These are phyloP conservation scores for Oryzias woworae DNA, from an alignment of 2,113 vertebrate species.

Conservation along the genomic window DNA sequence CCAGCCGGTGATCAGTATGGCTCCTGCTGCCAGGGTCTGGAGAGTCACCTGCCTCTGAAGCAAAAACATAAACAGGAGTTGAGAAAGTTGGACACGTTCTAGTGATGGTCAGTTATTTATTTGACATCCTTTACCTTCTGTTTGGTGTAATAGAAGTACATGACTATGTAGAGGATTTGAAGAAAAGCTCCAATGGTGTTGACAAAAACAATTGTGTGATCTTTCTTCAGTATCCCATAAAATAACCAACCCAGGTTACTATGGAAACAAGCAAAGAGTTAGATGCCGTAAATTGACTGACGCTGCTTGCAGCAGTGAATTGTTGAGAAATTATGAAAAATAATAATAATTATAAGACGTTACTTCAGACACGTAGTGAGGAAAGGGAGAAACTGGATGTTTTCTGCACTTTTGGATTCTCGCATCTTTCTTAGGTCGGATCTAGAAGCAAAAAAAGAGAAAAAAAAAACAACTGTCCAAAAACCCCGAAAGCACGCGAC, in stretches of 20 bases:
- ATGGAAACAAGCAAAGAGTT: conserved; percentile 31
- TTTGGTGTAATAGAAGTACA: conserved; percentile 82
- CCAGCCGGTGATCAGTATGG: conserved; percentile 70
- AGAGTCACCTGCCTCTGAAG: conserved; percentile 72
- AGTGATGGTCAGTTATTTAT: background rate
- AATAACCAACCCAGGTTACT: conserved; percentile 94
- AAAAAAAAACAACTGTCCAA: background rate
- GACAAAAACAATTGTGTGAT: conserved; percentile 81
- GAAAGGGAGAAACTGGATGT: conserved; percentile 92
- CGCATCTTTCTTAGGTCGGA: conserved; percentile 88
- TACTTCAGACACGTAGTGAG: conserved; percentile 91
- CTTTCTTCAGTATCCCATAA: conserved; percentile 86
- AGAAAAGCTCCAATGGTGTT: conserved; percentile 84
- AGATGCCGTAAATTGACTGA: background rate
- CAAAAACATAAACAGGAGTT: background rate
- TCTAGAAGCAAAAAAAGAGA: conserved; percentile 62
- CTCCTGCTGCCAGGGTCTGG: conserved; percentile 68
- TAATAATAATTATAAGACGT: conserved; percentile 6
- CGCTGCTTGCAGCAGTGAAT: too few relatives aligned
- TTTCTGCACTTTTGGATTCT: conserved; percentile 81
- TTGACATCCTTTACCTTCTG: conserved; percentile 76
- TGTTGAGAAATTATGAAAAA: background rate
- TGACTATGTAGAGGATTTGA: conserved; percentile 84
- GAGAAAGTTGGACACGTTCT: background rate
- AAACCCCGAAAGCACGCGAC: background rate